phyloP scores from a whole-genome alignment of 2,888 invertebrate species.

The Griposia aprilina region DNA sequence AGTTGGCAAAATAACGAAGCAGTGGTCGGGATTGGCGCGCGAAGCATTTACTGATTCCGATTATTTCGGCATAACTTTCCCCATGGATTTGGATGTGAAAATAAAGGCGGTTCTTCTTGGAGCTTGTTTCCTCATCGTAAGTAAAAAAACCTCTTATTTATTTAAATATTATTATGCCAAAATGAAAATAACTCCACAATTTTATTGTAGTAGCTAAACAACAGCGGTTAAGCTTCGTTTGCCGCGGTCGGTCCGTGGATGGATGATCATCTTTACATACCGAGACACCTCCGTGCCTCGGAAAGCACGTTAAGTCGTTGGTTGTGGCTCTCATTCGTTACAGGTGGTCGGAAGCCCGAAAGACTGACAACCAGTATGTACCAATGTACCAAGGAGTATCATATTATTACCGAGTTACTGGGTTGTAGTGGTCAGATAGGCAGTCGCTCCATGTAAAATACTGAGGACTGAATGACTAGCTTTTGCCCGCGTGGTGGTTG shows the following conservation, averaged over 20 bases:
- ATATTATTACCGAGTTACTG: not conserved
- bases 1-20: slow-evolving; percentile 97
- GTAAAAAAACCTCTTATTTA: slow-evolving; percentile 73
- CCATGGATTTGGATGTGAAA: slow-evolving; percentile 96
- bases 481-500: too few species aligned
- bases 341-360: not conserved
- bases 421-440: too few species aligned
- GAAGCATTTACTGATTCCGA: slow-evolving; percentile 97
- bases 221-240: not conserved
- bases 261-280: not conserved
- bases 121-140: slow-evolving; percentile 95
- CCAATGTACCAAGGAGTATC: not conserved
- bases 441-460: too few species aligned
- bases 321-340: not conserved
- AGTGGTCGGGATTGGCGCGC: slow-evolving; percentile 96
- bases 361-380: not conserved
- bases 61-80: slow-evolving; percentile 97
- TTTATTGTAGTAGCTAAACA: too few species aligned
- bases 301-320: not conserved
- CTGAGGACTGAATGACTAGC: too few species aligned
- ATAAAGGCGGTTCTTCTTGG: slow-evolving; percentile 95
- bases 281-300: not conserved
- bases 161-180: not conserved
- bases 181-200: not conserved
- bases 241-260: too few species aligned